Evolutionary conservation across 2,113 vertebrate species (phyloP).

Genomic region (Desmodus rotundus): DNA sequence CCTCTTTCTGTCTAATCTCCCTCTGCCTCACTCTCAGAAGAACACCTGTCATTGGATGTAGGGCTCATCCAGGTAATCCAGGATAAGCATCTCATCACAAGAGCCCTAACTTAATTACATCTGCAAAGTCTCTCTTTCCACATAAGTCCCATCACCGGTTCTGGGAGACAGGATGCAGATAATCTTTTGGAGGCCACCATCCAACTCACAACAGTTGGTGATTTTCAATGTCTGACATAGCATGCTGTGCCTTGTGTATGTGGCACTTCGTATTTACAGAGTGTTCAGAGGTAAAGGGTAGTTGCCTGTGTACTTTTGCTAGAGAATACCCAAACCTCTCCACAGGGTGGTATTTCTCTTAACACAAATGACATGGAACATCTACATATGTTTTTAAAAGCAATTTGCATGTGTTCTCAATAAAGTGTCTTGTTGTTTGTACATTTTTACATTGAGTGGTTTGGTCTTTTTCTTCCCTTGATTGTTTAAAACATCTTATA

Average conservation of each 20-base stretch:
- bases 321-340: too few relatives aligned
- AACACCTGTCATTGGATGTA: fast-evolving
- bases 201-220: fast-evolving
- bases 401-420: background rate
- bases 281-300: background rate
- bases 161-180: background rate
- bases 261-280: background rate
- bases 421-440: background rate
- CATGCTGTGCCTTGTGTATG: fast-evolving
- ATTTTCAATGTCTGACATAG: fast-evolving
- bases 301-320: fast-evolving
- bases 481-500: background rate
- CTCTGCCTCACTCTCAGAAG: background rate
- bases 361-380: too few relatives aligned
- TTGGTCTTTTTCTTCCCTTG: too few relatives aligned
- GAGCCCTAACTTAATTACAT: background rate
- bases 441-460: too few relatives aligned
- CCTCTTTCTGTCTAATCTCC: background rate
- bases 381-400: too few relatives aligned
- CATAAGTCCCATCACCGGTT: fast-evolving
- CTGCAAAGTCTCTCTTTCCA: background rate
- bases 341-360: background rate
- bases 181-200: fast-evolving
- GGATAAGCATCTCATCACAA: too few relatives aligned
- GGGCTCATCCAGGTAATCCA: too few relatives aligned